phyloP scores from a whole-genome alignment of 2,888 invertebrate species.

The Nemoura dubitans region DNA sequence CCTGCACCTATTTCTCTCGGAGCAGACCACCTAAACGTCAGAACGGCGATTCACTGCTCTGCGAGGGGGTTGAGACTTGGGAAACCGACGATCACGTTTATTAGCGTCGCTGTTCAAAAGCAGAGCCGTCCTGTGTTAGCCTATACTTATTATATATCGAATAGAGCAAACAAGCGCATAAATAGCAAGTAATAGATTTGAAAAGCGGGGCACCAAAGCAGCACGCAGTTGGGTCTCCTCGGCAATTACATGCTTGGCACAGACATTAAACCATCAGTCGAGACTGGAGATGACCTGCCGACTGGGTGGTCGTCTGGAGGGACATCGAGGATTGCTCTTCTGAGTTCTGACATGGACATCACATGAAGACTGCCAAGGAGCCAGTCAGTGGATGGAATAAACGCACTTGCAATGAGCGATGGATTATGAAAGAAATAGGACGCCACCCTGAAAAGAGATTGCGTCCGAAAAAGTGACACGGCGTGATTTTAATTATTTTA shows the following conservation, averaged over 20 bases:
- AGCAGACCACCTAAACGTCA: not conserved
- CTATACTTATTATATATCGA: not conserved
- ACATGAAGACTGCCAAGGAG: not conserved
- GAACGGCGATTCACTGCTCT: not conserved
- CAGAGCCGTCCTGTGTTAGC: not conserved
- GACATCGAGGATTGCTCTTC: not conserved
- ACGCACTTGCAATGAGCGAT: not conserved
- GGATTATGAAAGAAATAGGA: conserved; percentile 10
- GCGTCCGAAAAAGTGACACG: not conserved
- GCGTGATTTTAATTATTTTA: not conserved
- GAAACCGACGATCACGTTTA: conserved; percentile 21
- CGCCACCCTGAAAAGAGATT: conserved; percentile 23
- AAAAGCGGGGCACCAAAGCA: conserved; percentile 25
- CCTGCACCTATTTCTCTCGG: not conserved
- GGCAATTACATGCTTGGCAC: conserved; percentile 27
- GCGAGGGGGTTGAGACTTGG: not conserved
- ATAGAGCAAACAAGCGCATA: conserved; percentile 30
- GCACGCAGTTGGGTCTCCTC: not conserved
- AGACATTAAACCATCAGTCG: conserved; percentile 18
- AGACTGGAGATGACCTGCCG: conserved; percentile 16
- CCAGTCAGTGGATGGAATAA: not conserved
- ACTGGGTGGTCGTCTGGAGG: conserved; percentile 5
- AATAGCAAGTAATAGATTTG: conserved; percentile 30
- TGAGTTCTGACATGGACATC: too few species aligned
- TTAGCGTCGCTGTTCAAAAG: conserved; percentile 10